These are phyloP conservation scores for Heteromurus nitidus DNA, from an alignment of 2,888 invertebrate species.

Conservation along the genomic window DNA sequence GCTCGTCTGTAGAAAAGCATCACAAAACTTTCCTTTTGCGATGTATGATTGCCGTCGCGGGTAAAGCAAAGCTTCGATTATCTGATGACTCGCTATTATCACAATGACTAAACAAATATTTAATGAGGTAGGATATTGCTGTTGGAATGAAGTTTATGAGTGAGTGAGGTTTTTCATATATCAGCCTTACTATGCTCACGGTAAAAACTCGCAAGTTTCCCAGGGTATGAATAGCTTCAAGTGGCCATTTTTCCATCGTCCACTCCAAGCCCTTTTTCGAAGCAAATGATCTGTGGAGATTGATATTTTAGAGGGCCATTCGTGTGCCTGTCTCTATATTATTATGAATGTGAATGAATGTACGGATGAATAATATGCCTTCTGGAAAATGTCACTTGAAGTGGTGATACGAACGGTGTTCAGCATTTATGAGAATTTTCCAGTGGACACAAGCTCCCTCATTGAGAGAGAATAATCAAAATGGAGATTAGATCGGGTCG, in stretches of 20 bases:
- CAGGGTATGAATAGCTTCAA: slow-evolving; percentile 50
- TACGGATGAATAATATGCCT: neutral
- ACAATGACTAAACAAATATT: slow-evolving; percentile 56
- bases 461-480: slow-evolving; percentile 36
- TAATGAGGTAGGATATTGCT: slow-evolving; percentile 33
- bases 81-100: slow-evolving; percentile 27
- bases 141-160: neutral
- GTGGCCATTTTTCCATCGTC: slow-evolving; percentile 28
- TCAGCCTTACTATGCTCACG: too few relatives aligned
- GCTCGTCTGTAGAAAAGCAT: too few relatives aligned
- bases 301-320: too few relatives aligned
- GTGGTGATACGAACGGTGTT: neutral
- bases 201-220: slow-evolving; percentile 23
- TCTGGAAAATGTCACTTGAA: slow-evolving; percentile 40
- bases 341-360: neutral
- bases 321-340: too few relatives aligned
- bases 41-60: too few relatives aligned
- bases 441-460: too few relatives aligned
- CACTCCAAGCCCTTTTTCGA: neutral
- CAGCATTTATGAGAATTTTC: too few relatives aligned
- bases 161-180: too few relatives aligned
- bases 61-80: too few relatives aligned
- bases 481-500: slow-evolving; percentile 8
- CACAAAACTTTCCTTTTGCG: too few relatives aligned
- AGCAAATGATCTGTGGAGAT: neutral